Base-by-base conservation (phyloP, 2,797 vertebrate species). In the Rhinophrynus dorsalis region DNA sequence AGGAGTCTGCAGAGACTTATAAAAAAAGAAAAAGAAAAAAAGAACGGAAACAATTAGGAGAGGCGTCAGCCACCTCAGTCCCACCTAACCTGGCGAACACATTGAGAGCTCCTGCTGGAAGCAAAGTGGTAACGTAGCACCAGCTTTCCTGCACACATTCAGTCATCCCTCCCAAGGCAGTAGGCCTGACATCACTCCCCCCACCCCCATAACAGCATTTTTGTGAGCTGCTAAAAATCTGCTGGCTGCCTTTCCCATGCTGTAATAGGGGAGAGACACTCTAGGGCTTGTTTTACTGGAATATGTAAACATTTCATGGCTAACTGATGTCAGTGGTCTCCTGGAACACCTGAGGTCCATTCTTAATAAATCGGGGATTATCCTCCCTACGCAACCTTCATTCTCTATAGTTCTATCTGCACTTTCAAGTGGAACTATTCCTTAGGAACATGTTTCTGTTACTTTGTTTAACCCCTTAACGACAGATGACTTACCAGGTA, bases 341-440 rank as follows among this genome's bases (percentile, higher is more conserved):
- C 29, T 37, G 52, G 40, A 37, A 21, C 54, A 67, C 55, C 45
- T 32, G 44, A 59, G 44, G 21, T 42, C 6, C 4, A 23, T 27
- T 56, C 48, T 35, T 23, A 56, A 56, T 56, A 42, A 55, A n/a
- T 44, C 65, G 5, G 6, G n/a, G 20, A 44, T 66, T 11, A 11
- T 44, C 33, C 35, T 27, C 26, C 7, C 44, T n/a, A 11, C 26
- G n/a, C 6, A 8, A 2, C 6, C 6, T 17, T 2, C 3, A 7
- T 47, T 38, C 10, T 1, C 23, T 13, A 8, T 11, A 2, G 3
- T 2, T 26, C 38, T 47, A 21, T 51, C 61, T 51, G 35, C 6
- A n/a, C n/a, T n/a, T n/a, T n/a, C n/a, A n/a, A n/a, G n/a, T n/a
- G n/a, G n/a, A n/a, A n/a, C n/a, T n/a, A n/a, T n/a, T n/a, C n/a